Base-by-base conservation (phyloP, 2,797 vertebrate genomes). In the Scolopax rusticola region DNA sequence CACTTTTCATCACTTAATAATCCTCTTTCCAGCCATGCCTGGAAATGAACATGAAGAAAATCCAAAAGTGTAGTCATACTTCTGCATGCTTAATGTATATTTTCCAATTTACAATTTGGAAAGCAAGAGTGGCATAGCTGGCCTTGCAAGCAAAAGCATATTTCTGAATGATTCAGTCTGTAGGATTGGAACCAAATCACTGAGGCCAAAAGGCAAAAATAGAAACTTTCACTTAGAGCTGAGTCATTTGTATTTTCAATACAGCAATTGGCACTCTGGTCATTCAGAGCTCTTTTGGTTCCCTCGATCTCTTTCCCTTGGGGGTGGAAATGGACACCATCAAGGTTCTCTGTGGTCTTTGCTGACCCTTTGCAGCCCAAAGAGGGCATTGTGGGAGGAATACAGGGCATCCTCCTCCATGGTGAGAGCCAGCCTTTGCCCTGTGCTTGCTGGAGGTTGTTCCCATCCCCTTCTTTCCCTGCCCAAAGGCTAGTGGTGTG, bases 131-230 rank as follows among this genome's bases (percentile, higher is more conserved):
- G 91, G 95, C 84, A 90, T 64, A 83, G 68, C 86, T 91, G 93
- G 89, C 94, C 71, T 75, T 81, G 54, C 65, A 59, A 51, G 64
- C 68, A 75, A 33, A 61, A 85, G 30, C 65, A 7, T n/a, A 54
- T 87, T 95, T 92, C 57, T 95, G 93, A 96, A 89, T 90, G 93
- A 95, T 92, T 95, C 92, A 81, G 78, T 73, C 81, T 94, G 86
- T 60, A 91, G 93, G 88, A 92, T 68, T 89, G 75, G 78, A 94
- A 95, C 84, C 88, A 59, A 84, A 91, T 94, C 71, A 33, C 75
- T 51, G 73, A 87, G 78, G 78, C 95, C 84, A 87, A 65, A 92
- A 90, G 53, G 61, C 70, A 71, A 68, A 95, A 96, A 95, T 96
- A 96, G 94, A 80, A 91, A 85, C 92, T 93, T 93, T 92, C 65